phyloP scores from a whole-genome alignment of 2,113 vertebrate genomes.

The Hippoglossus stenolepis region DNA sequence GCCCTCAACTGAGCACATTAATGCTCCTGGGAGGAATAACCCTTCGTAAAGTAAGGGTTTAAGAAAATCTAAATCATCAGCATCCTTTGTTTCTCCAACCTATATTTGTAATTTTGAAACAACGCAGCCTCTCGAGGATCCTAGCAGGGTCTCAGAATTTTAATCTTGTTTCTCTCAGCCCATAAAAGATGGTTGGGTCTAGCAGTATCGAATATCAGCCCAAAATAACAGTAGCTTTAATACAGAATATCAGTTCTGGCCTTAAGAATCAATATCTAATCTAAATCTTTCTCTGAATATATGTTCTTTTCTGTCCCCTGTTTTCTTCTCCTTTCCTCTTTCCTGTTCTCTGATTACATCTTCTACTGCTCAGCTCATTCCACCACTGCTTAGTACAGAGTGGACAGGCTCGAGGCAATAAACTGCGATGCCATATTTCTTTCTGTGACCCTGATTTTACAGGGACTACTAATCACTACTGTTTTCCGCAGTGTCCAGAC shows the following conservation, averaged over 20 bases:
- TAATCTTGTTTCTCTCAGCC: neutral
- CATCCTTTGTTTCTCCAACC: neutral
- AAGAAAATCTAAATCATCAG: neutral
- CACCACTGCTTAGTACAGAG: neutral
- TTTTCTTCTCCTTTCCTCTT: neutral
- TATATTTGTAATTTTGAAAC: neutral
- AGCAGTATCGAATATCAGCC: neutral
- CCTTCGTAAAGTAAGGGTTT: neutral
- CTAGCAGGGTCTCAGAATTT: neutral
- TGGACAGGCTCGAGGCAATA: neutral
- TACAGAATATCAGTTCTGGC: neutral
- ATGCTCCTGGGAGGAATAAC: neutral
- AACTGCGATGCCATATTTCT: neutral
- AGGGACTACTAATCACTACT: conserved; percentile 1
- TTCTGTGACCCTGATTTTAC: neutral
- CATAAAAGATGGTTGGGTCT: neutral
- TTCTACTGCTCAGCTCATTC: neutral
- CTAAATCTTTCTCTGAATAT: conserved; percentile 9
- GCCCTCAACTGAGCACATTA: neutral
- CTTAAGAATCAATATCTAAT: conserved; percentile 15
- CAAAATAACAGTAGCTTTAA: conserved; percentile 7
- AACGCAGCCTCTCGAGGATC: neutral
- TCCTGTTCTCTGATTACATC: neutral
- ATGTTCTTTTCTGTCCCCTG: neutral
- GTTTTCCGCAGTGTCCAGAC: neutral